A percentile compares a stretch with the other conserved stretches of the same genome.
phyloP scores from a whole-genome alignment of 2,888 invertebrate genomes.

The Camponotus fellah region DNA sequence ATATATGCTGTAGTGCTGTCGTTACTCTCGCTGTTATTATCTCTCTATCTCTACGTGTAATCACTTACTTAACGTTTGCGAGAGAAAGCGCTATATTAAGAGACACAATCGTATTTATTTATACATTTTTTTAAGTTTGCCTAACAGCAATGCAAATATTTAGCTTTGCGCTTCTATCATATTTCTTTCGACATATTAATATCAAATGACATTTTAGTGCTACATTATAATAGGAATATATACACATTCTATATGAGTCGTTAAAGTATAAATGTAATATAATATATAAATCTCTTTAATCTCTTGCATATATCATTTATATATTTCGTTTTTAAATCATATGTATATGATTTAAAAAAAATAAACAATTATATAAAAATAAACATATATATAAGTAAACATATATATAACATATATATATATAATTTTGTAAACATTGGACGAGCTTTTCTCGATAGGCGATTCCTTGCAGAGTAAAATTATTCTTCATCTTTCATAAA shows the following conservation, averaged over 20 bases:
- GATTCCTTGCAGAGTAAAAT: not conserved
- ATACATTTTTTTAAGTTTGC: slow-evolving; percentile 30
- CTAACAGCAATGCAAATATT: slow-evolving; percentile 40
- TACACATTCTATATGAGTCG: not conserved
- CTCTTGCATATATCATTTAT: not conserved
- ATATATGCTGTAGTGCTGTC: slow-evolving; percentile 36
- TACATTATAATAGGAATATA: not conserved
- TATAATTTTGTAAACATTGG: not conserved
- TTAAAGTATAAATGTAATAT: not conserved
- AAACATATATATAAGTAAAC: not conserved
- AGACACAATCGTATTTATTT: slow-evolving; percentile 35
- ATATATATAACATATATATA: not conserved
- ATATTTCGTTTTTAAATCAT: slow-evolving; percentile 7
- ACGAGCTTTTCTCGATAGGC: not conserved
- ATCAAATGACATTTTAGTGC: slow-evolving; percentile 19
- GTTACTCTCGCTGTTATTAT: slow-evolving; percentile 28
- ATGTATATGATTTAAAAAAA: not conserved
- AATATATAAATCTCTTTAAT: not conserved
- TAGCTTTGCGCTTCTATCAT: slow-evolving; percentile 47
- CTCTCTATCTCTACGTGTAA: slow-evolving; percentile 29
- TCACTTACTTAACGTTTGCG: not conserved
- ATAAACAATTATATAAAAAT: not conserved
- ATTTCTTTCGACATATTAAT: slow-evolving; percentile 22
- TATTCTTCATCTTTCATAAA: slow-evolving; percentile 13
- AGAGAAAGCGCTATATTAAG: slow-evolving; percentile 38